A percentile compares a stretch with the other conserved stretches of the same genome.
phyloP scores from a whole-genome alignment of 1,140 invertebrate genomes.

The Dendroctonus valens region DNA sequence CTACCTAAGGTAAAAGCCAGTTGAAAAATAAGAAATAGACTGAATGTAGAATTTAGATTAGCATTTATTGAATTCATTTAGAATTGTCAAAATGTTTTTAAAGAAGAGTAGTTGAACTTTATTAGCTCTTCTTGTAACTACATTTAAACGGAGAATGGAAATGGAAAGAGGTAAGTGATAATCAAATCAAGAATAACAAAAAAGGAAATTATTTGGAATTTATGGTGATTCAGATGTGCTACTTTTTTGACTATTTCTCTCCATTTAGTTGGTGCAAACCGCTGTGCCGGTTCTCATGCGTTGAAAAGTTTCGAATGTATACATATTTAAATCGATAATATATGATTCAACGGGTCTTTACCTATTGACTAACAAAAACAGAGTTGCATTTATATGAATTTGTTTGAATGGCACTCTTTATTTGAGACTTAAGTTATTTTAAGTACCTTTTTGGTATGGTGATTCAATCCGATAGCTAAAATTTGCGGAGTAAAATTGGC shows the following conservation, averaged over 20 bases:
- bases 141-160: not conserved
- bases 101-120: constrained; percentile 7
- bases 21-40: constrained; percentile 12
- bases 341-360: too few relatives aligned
- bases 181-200: too few relatives aligned
- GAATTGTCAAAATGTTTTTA: constrained; percentile 2
- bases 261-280: not conserved
- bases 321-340: not conserved
- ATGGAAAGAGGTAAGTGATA: too few relatives aligned
- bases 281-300: not conserved
- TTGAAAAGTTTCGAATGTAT: not conserved
- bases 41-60: not conserved
- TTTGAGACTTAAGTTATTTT: not conserved
- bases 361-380: not conserved
- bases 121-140: constrained; percentile 11
- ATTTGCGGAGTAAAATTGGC: not conserved
- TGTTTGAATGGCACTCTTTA: constrained; percentile 20
- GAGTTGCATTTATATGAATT: constrained; percentile 31
- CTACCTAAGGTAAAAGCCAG: constrained; percentile 11
- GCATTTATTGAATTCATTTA: constrained; percentile 1
- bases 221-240: not conserved
- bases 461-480: not conserved
- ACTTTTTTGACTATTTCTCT: constrained; percentile 2
- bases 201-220: not conserved
- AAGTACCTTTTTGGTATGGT: not conserved